Base-by-base conservation (phyloP, 2,888 invertebrate species). In the Mactromeris polynyma region DNA sequence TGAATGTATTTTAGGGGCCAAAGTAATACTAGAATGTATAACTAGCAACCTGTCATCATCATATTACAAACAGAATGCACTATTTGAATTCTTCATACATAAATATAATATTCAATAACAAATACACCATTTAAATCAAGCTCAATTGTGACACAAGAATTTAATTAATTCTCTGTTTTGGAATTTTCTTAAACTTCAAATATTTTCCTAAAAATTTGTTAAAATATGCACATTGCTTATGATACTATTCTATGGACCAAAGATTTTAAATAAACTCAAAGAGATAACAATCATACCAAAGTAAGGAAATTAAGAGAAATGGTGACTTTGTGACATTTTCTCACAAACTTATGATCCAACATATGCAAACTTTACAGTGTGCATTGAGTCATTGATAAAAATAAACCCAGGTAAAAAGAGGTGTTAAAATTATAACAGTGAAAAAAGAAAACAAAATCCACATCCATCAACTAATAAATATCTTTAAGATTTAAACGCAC, bases 291-390 rank as follows among this genome's bases (percentile, higher is more conserved):
- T 33, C 73, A 36, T 19, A 36, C 31, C 73, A 14, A 73, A 73
- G 73, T 19, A 3, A 33, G 21, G 36, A 73, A 73, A 4, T 36
- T 7, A 73, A 36, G 36, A 36, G 36, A 73, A 73, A 73, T 33
- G 17, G 36, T 73, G 73, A 73, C 73, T 73, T 73, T 73, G 73
- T 73, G 73, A 73, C 73, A 73, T 73, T 33, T 73, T 73, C 73
- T 73, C 73, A 73, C 73, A 73, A 73, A 73, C 73, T 73, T 73
- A 36, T 17, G 73, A 73, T 73, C 73, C 36, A 36, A 33, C 17
- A 33, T 73, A 26, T 64, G 58, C 58, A 64, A 26, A 64, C 58
- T 64, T 64, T 64, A 64, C n/a, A n/a, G 58, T 11, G 26, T 26
- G 2, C 26, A 6, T 64, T 64, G 58, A 64, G 58, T 64, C 58